Evolutionary conservation across 2,888 invertebrate species (phyloP).

Genomic region (Eilema depressum): DNA sequence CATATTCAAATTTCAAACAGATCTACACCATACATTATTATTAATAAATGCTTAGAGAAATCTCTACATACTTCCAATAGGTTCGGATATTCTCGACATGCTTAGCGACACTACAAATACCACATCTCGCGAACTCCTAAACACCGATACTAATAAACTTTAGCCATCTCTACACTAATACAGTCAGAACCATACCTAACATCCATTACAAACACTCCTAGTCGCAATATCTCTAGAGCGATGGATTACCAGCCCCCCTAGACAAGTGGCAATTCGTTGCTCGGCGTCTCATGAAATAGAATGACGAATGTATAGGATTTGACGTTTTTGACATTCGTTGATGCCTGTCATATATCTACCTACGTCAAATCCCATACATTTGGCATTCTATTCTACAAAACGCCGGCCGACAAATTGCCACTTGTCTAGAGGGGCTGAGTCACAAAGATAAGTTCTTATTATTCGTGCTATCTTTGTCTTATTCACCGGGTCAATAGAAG

Average conservation of each 20-base stretch:
- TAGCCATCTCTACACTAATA: slow-evolving; percentile 54
- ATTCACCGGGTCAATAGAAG: background rate
- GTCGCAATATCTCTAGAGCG: slow-evolving; percentile 35
- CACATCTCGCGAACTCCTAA: slow-evolving; percentile 66
- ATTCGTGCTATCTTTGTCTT: slow-evolving; percentile 7
- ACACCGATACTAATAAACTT: slow-evolving; percentile 47
- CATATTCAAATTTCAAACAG: slow-evolving; percentile 32
- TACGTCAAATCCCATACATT: too few relatives aligned
- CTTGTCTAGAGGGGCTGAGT: too few relatives aligned
- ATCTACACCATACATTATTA: slow-evolving; percentile 39
- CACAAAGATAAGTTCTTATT: background rate
- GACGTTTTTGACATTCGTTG: too few relatives aligned
- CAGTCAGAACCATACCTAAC: slow-evolving; percentile 55
- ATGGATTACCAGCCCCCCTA: slow-evolving; percentile 25
- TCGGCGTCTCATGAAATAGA: too few relatives aligned
- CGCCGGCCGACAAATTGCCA: too few relatives aligned
- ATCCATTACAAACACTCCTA: slow-evolving; percentile 40
- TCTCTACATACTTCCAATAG: slow-evolving; percentile 31
- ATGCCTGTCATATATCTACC: too few relatives aligned
- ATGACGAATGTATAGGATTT: too few relatives aligned
- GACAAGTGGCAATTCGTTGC: too few relatives aligned
- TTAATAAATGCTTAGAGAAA: slow-evolving; percentile 50
- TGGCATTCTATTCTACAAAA: too few relatives aligned
- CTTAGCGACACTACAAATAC: slow-evolving; percentile 53
- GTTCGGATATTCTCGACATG: slow-evolving; percentile 37